Conservation (phyloP, 1,140 invertebrate genomes). For the Atopsyche davidsoni region DNA sequence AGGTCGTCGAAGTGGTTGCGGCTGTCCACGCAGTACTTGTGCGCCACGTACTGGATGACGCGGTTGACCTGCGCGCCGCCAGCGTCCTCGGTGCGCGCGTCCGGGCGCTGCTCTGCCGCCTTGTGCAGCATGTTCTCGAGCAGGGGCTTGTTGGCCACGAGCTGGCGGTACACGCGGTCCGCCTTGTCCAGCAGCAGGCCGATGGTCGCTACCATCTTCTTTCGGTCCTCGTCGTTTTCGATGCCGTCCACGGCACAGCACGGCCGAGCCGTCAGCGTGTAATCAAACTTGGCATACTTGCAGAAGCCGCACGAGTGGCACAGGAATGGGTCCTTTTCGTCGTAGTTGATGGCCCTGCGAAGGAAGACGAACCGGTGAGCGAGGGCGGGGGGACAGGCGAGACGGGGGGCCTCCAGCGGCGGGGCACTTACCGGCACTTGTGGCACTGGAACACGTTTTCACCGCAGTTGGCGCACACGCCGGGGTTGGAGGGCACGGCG, state of each 20-base stretch:
- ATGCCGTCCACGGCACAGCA: slow-evolving; percentile 96
- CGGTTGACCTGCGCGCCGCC: slow-evolving; percentile 65
- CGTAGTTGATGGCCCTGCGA: slow-evolving; percentile 90
- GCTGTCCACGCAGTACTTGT: slow-evolving; percentile 93
- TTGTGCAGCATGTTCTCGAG: slow-evolving; percentile 75
- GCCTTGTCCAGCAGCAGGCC: slow-evolving; percentile 89
- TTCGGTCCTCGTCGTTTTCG: slow-evolving; percentile 93
- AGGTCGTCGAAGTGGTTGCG: slow-evolving; percentile 93
- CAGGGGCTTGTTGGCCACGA: slow-evolving; percentile 82
- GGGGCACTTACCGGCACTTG: slow-evolving; percentile 80
- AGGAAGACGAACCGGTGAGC: no score
- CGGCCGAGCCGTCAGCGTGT: slow-evolving; percentile 79
- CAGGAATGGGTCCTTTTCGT: slow-evolving; percentile 97
- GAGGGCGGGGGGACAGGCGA: no score
- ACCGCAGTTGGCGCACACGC: slow-evolving; percentile 95
- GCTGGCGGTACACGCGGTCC: slow-evolving; percentile 86
- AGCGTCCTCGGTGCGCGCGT: slow-evolving; percentile 46
- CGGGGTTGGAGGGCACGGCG: slow-evolving; percentile 93
- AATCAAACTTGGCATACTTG: slow-evolving; percentile 99
- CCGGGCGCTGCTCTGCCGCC: slow-evolving; percentile 68
- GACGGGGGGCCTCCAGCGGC: no score
- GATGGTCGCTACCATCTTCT: slow-evolving; percentile 88
- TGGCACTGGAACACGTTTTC: slow-evolving; percentile 99
- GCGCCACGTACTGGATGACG: slow-evolving; percentile 80
- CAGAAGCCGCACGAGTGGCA: slow-evolving; percentile 98